Percentiles rank a stretch among this genome's conserved stretches.
Conservation (phyloP, 2,888 invertebrate genomes). For the Xestoiulus laeticollis region DNA sequence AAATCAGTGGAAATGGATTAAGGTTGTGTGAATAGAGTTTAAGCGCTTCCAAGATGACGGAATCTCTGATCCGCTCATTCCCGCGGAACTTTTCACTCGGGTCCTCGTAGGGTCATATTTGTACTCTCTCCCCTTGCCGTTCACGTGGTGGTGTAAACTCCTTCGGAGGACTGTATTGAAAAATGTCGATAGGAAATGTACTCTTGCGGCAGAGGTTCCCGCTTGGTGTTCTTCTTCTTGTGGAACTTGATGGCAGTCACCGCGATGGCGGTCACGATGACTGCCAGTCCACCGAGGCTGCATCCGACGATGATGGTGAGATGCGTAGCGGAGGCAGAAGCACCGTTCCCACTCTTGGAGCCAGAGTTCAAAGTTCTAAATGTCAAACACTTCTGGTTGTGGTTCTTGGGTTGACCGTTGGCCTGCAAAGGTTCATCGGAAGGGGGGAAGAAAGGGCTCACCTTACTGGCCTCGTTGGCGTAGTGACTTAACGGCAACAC, state of each 20-base stretch:
- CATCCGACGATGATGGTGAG: constrained; percentile 86
- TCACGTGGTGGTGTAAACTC: constrained; percentile 55
- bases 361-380: constrained; percentile 54
- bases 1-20: no score
- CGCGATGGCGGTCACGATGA: constrained; percentile 80
- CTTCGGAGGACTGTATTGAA: constrained; percentile 58
- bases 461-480: constrained; percentile 61
- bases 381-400: constrained; percentile 57
- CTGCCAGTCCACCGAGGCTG: constrained; percentile 85
- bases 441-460: constrained; percentile 58
- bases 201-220: constrained; percentile 58
- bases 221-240: constrained; percentile 55
- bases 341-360: constrained; percentile 42
- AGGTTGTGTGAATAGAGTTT: no score
- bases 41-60: no score
- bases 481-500: constrained; percentile 86
- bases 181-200: constrained; percentile 61
- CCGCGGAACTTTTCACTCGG: no score
- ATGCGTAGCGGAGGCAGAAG: constrained; percentile 66
- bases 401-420: constrained; percentile 55
- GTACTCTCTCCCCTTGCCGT: neutral
- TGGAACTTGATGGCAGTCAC: constrained; percentile 57
- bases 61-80: neutral
- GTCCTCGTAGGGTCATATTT: no score
- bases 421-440: constrained; percentile 56